phyloP scores from a whole-genome alignment of 2,797 vertebrate genomes.

The Anguilla pacifica region DNA sequence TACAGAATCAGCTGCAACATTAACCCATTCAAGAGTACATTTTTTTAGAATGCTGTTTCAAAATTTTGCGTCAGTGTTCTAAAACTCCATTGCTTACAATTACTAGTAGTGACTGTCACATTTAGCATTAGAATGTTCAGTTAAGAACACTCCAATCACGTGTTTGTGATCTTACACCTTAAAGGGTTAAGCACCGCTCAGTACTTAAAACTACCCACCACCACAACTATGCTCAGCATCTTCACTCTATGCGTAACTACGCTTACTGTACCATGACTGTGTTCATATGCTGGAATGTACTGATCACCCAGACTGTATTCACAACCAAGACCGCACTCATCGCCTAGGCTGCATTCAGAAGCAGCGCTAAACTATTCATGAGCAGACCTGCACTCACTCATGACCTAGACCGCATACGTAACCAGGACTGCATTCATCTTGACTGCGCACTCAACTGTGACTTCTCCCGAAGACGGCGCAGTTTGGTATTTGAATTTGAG shows the following conservation, averaged over 20 bases:
- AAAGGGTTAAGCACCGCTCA: background rate
- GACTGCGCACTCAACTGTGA: background rate
- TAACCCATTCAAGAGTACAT: too few relatives aligned
- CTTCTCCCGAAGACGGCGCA: background rate
- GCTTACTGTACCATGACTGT: background rate
- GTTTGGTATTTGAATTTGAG: background rate
- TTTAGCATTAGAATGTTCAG: too few relatives aligned
- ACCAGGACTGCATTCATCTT: background rate
- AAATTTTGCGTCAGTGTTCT: too few relatives aligned
- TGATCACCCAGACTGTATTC: background rate
- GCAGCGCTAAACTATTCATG: background rate
- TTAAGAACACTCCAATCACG: too few relatives aligned
- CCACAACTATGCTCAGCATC: background rate
- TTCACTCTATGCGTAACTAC: background rate
- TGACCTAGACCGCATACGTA: background rate
- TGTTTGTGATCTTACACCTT: too few relatives aligned
- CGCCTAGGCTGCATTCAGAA: background rate
- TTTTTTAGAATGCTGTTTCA: too few relatives aligned
- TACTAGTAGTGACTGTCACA: too few relatives aligned
- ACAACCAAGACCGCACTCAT: background rate
- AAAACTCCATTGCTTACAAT: too few relatives aligned
- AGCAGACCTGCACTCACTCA: background rate
- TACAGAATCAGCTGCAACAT: background rate
- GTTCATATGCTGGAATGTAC: background rate
- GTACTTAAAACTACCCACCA: background rate